Base-by-base conservation (phyloP, 2,797 vertebrate genomes). In the Etheostoma perlongum region DNA sequence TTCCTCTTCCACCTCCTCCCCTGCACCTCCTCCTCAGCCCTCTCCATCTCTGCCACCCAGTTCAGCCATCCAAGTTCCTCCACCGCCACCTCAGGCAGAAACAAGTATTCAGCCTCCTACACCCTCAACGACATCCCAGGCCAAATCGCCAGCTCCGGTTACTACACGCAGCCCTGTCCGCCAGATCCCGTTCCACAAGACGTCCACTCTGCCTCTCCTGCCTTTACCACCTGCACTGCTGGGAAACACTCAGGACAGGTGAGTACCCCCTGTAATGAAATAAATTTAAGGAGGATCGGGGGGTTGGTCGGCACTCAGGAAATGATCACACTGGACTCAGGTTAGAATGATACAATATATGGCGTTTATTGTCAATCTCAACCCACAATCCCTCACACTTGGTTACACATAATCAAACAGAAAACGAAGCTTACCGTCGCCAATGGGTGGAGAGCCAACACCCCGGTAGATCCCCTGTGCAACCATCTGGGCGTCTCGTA, bases 201-300 rank as follows among this genome's bases (percentile, higher is more conserved):
- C 98, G 3, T 99, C 97, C 59, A 99, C 98, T 1, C 92, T 99
- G 90, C 98, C 98, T 70, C 98, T 94, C 51, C 94, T 99, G 71
- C 98, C 98, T 52, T 94, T 99, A 54, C 98, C 98, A 25, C 98
- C 98, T 21, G 78, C 95, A 87, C 94, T 99, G 89, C 95, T 96
- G 84, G 98, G 97, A 93, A 97, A 97, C 77, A 89, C 96, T 94
- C 95, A 97, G 91, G 97, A 96, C 93, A 99, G 98, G 98, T 99
- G 92, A 97, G 97, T 9, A 19, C 12, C 2, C 7, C n/a, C n/a
- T n/a, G n/a, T n/a, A n/a, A n/a, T n/a, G n/a, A n/a, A n/a, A n/a
- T n/a, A n/a, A n/a, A n/a, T n/a, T n/a, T n/a, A n/a, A n/a, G n/a
- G n/a, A n/a, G n/a, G n/a, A n/a, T n/a, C n/a, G n/a, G n/a, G n/a